Evolutionary conservation across 2,888 invertebrate genomes (phyloP).

Genomic region (Sarcophaga variegata): DNA sequence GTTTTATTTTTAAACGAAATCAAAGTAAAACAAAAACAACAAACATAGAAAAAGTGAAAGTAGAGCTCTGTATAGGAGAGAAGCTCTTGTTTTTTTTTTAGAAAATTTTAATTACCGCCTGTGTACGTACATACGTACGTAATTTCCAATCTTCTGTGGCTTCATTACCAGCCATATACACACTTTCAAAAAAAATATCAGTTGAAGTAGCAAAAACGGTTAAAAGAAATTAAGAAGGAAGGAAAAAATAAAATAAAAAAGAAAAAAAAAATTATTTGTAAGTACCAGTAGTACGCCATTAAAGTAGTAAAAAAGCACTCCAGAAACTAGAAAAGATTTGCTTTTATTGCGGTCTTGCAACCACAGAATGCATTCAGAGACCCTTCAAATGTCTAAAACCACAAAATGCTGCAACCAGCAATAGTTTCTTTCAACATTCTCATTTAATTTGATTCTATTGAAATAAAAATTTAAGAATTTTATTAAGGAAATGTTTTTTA

Average conservation of each 20-base stretch:
- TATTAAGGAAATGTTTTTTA: neutral
- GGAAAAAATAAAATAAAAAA: neutral
- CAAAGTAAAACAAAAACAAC: too few species aligned
- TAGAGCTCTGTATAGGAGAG: too few species aligned
- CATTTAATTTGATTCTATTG: neutral
- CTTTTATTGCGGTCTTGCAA: constrained; percentile 6
- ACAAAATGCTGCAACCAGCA: constrained; percentile 12
- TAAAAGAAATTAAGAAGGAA: neutral
- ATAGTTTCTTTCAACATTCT: neutral
- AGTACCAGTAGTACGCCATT: neutral
- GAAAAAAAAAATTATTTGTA: neutral
- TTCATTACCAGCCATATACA: too few species aligned
- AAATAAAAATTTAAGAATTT: neutral
- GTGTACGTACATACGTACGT: too few species aligned
- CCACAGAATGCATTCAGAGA: neutral
- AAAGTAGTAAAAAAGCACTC: neutral
- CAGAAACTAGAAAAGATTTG: neutral
- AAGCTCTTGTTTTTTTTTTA: too few species aligned
- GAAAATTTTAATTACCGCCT: too few species aligned
- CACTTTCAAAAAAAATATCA: too few species aligned
- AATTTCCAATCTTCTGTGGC: too few species aligned
- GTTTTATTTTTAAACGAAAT: too few species aligned
- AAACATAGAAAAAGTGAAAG: too few species aligned
- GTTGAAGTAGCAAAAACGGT: too few species aligned
- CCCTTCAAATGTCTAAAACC: constrained; percentile 5